phyloP scores from a whole-genome alignment of 2,797 vertebrate genomes.

The Chrosomus eos region DNA sequence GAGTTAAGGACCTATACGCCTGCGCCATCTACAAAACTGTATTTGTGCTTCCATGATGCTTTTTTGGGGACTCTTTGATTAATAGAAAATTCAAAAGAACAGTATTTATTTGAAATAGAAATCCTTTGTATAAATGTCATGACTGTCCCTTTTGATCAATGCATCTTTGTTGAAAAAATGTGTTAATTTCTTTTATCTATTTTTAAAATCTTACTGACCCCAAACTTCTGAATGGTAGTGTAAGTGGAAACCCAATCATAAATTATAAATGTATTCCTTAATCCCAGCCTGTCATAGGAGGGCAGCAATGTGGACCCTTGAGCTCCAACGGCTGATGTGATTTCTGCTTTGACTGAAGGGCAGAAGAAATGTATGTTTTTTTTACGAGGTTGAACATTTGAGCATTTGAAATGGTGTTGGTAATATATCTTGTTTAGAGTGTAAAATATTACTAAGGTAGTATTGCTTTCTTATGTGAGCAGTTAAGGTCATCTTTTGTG shows the following conservation, averaged over 20 bases:
- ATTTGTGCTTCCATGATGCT: neutral
- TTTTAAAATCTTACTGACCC: neutral
- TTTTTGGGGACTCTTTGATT: neutral
- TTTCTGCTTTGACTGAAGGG: conserved; percentile 4
- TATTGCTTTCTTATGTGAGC: conserved; percentile 7
- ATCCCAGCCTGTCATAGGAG: conserved; percentile 52
- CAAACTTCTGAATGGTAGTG: conserved; percentile 10
- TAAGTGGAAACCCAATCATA: conserved; percentile 56
- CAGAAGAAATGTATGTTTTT: neutral
- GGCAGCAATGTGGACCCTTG: neutral
- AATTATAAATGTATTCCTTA: conserved; percentile 43
- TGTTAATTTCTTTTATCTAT: neutral
- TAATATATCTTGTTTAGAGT: neutral
- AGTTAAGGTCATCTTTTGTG: neutral
- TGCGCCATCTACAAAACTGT: neutral
- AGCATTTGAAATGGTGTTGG: neutral
- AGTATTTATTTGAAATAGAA: neutral
- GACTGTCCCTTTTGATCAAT: neutral
- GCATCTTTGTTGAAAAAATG: neutral
- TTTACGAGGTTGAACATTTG: conserved; percentile 40
- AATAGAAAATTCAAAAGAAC: neutral
- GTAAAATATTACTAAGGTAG: neutral
- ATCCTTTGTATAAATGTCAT: neutral
- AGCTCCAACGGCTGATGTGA: neutral
- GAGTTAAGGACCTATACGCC: neutral